Evolutionary conservation across 1,140 invertebrate genomes (phyloP), one percentile per base, ranked within the genome.

Genomic region (Ceratina australensis): DNA sequence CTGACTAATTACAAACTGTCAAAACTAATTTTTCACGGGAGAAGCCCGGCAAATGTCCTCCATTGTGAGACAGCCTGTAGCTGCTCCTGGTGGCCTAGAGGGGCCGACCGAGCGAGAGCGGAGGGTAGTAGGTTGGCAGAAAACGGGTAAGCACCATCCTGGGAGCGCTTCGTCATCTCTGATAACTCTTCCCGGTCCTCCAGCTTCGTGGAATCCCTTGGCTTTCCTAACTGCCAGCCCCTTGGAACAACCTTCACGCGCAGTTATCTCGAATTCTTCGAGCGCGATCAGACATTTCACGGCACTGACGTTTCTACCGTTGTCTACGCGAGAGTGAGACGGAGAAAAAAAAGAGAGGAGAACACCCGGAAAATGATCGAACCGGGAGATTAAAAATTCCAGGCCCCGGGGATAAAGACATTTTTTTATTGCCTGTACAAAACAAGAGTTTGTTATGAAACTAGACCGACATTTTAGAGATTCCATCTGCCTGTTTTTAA

Each of bases 151-250:
- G 86, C 84, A 87, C 85, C 78, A 82, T 84, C 88, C 56, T 85
- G 89, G 89, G 89, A 89, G 78, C 82, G 81, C 81, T 90, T 85
- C 82, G 82, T 90, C 89, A 90, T 90, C 85, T 88, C 88, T 87
- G 89, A 89, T 89, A 89, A 89, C 78, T 89, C 86, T 83, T 81
- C 56, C 57, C 65, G 75, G 77, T 79, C 63, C 72, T 75, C 72
- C 71, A 57, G 73, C 60, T 61, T 57, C 79, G 63, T 54, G 49
- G 79, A 80, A 82, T 82, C 69, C 79, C 84, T 72, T 26, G 76
- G 68, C 69, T 79, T 75, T 68, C 57, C n/a, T 49, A 66, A 49
- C 72, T 54, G 52, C 73, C 68, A 73, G 57, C 54, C 72, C 68
- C 74, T 78, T 54, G 61, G 73, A 84, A 72, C 57, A 60, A 81